phyloP scores from a whole-genome alignment of 2,113 vertebrate species.

The Leucosticte australis region DNA sequence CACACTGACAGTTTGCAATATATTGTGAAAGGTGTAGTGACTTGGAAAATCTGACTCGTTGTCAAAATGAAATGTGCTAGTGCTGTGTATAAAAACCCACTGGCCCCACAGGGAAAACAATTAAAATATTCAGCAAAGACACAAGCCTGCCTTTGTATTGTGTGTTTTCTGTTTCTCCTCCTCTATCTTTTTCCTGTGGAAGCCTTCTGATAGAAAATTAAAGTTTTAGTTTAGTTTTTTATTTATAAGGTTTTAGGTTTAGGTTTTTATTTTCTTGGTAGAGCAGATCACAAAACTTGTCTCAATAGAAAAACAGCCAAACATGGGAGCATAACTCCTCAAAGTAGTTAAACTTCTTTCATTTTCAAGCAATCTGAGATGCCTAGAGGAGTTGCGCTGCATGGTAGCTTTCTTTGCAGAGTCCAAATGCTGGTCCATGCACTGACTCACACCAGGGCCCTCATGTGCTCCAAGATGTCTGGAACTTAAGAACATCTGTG shows the following conservation, averaged over 20 bases:
- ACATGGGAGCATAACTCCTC: accelerated
- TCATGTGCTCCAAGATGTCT: not conserved
- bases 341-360: not conserved
- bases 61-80: conserved; percentile 56
- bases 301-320: not conserved
- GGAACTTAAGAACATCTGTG: not conserved
- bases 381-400: not conserved
- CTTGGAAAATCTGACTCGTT: conserved; percentile 48
- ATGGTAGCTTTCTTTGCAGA: not conserved
- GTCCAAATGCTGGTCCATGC: not conserved
- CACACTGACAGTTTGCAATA: conserved; percentile 56
- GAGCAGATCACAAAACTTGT: not conserved
- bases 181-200: conserved; percentile 10
- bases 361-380: not conserved
- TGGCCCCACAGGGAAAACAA: conserved; percentile 12
- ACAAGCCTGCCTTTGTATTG: conserved; percentile 39
- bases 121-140: conserved; percentile 51
- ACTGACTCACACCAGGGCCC: not conserved
- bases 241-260: no score
- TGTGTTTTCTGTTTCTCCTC: conserved; percentile 29
- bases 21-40: conserved; percentile 65
- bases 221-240: not conserved
- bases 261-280: not conserved
- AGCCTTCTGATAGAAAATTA: not conserved
- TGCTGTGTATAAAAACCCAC: conserved; percentile 49